phyloP scores from a whole-genome alignment of 2,888 invertebrate genomes.

The Brachylomia viminalis region DNA sequence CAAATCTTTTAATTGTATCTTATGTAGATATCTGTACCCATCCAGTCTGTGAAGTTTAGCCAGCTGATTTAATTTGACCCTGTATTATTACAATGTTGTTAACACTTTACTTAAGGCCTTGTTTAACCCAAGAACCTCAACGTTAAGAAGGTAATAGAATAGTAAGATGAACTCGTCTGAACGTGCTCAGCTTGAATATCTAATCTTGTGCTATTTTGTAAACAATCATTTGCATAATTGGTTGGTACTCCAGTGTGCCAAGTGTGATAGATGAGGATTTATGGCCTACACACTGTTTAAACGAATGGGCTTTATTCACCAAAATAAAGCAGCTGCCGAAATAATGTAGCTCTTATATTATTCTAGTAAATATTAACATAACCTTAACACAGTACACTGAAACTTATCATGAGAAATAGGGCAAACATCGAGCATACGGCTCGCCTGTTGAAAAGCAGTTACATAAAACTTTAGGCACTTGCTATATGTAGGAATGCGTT shows the following conservation, averaged over 20 bases:
- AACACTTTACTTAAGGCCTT: slow-evolving; percentile 20
- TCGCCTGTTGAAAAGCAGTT: not conserved
- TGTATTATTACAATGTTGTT: slow-evolving; percentile 24
- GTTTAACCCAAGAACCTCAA: slow-evolving; percentile 19
- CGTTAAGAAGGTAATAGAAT: slow-evolving; percentile 48
- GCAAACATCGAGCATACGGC: not conserved
- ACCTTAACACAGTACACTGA: not conserved
- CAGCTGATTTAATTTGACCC: no score
- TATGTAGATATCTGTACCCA: no score
- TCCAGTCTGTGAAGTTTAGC: no score
- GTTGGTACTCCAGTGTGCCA: slow-evolving; percentile 46
- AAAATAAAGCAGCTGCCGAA: slow-evolving; percentile 18
- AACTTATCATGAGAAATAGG: not conserved
- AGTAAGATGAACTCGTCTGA: slow-evolving; percentile 36
- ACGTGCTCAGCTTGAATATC: slow-evolving; percentile 44
- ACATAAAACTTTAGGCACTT: not conserved
- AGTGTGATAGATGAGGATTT: slow-evolving; percentile 50
- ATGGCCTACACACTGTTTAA: slow-evolving; percentile 33
- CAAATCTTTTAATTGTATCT: no score
- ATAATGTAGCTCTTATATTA: not conserved
- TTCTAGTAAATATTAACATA: not conserved
- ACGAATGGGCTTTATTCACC: slow-evolving; percentile 20
- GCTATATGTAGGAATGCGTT: not conserved
- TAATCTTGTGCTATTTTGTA: slow-evolving; percentile 55
- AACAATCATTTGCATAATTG: slow-evolving; percentile 60